Evolutionary conservation across 2,113 vertebrate species (phyloP), one percentile per base, ranked within the genome.

Genomic region (Ondatra zibethicus): DNA sequence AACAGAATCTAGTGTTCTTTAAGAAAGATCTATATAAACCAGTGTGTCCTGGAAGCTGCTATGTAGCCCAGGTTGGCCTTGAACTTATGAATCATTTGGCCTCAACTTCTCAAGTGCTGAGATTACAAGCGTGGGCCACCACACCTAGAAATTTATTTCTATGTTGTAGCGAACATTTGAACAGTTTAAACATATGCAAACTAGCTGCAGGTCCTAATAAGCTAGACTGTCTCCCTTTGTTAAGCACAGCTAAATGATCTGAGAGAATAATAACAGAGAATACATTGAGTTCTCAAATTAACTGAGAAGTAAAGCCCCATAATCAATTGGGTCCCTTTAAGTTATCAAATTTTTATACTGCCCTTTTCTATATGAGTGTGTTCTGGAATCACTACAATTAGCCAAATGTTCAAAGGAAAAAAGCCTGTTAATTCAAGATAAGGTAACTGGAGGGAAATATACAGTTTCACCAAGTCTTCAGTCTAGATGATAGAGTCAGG

Each of bases 121-220:
- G 36, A 73, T 73, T 88, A 31, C 21, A 73, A 50, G 14, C 29
- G 3, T 88, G 68, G 36, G 25, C 66, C 8, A 27, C 45, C 45
- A 70, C 21, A n/a, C n/a, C 29, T n/a, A 52, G 47, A n/a, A 75
- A 16, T 39, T 58, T 90, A 72, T 27, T 77, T 92, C 73, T 92
- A 39, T 47, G 33, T 63, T 65, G 65, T 80, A 97, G 80, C 33
- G 90, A 88, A 95, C 77, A 95, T 50, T 90, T 84, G 88, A 84
- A 88, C 27, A 92, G 63, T 73, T 89, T 81, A 93, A 81, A 95
- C 4, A 80, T 66, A 82, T 36, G 27, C 61, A 91, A 84, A 94
- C 6, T 47, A 92, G 65, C 6, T 77, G 1, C 65, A 45, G 31
- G 66, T 11, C 31, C 58, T 94, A 84, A 11, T 33, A 89, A 73